phyloP scores from a whole-genome alignment of 2,113 vertebrate genomes.

The Poeciliopsis occidentalis region DNA sequence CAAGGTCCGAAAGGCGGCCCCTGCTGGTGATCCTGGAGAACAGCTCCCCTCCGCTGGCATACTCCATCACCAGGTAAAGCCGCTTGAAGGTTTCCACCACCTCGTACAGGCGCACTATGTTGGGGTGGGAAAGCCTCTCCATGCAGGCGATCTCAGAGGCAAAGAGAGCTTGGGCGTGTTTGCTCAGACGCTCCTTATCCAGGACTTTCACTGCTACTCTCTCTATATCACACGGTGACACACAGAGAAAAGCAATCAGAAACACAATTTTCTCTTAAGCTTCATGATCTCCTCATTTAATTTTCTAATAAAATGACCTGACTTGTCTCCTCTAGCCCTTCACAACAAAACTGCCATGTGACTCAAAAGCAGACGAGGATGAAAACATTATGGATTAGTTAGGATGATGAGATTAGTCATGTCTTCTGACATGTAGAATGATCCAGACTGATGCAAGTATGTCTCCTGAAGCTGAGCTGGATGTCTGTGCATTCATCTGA shows the following conservation, averaged over 20 bases:
- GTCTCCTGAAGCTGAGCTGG: conserved; percentile 1
- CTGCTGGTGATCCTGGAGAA: conserved; percentile 76
- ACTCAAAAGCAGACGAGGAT: not conserved
- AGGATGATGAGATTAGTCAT: conserved; percentile 45
- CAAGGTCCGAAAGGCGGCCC: conserved; percentile 76
- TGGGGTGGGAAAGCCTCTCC: conserved; percentile 80
- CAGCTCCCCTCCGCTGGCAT: conserved; percentile 77
- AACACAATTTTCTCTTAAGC: not conserved
- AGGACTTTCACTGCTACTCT: conserved; percentile 81
- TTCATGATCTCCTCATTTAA: not conserved
- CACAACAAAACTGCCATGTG: not conserved
- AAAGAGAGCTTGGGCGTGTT: conserved; percentile 53
- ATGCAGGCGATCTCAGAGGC: conserved; percentile 76
- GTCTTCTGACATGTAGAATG: conserved; percentile 48
- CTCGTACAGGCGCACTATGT: conserved; percentile 79
- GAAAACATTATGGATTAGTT: conserved; percentile 26
- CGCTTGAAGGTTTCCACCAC: conserved; percentile 77
- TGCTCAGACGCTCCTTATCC: conserved; percentile 71
- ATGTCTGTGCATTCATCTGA: conserved; percentile 8
- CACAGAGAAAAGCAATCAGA: conserved; percentile 1
- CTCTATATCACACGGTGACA: conserved; percentile 64
- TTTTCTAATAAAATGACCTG: not conserved
- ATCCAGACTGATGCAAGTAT: conserved; percentile 30
- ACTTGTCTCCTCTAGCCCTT: not conserved
- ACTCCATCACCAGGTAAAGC: conserved; percentile 81